These are phyloP conservation scores for Phainopepla nitens DNA, from an alignment of 2,113 vertebrate species.

Conservation along the genomic window DNA sequence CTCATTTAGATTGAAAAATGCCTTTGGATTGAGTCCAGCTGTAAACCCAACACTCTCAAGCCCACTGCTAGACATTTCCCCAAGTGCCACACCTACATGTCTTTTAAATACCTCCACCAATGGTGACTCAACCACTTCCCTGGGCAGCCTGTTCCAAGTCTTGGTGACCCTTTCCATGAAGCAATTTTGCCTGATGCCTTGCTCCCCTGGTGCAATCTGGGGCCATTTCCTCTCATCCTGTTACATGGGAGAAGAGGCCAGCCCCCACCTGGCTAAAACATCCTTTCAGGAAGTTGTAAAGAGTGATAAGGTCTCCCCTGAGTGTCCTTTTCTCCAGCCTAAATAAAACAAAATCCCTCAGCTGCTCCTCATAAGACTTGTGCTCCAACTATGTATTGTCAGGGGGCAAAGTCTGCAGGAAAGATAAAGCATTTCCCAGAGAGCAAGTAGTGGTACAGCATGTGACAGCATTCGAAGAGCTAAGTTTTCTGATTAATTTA, in stretches of 20 bases:
- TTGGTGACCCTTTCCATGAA: not conserved
- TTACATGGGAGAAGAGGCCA: not conserved
- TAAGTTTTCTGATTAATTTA: not conserved
- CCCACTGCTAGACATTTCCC: no score
- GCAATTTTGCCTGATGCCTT: not conserved
- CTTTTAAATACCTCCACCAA: not conserved
- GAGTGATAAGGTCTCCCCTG: fast-evolving
- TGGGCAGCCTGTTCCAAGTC: not conserved
- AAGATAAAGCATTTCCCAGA: not conserved
- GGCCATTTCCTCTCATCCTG: not conserved
- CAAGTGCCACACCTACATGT: fast-evolving
- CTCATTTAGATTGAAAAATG: not conserved
- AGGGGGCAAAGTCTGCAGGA: not conserved
- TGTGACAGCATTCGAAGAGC: not conserved
- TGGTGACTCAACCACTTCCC: not conserved
- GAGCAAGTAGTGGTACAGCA: not conserved
- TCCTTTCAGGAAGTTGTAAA: not conserved
- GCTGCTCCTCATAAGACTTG: not conserved
- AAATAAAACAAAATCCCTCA: not conserved
- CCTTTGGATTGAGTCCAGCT: not conserved
- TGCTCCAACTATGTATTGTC: not conserved
- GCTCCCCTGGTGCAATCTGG: not conserved
- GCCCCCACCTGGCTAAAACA: fast-evolving
- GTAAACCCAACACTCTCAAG: not conserved
- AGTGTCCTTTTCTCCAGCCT: not conserved